These are phyloP conservation scores for Rhincodon typus DNA, from an alignment of 2,797 vertebrate genomes.

Conservation along the genomic window DNA sequence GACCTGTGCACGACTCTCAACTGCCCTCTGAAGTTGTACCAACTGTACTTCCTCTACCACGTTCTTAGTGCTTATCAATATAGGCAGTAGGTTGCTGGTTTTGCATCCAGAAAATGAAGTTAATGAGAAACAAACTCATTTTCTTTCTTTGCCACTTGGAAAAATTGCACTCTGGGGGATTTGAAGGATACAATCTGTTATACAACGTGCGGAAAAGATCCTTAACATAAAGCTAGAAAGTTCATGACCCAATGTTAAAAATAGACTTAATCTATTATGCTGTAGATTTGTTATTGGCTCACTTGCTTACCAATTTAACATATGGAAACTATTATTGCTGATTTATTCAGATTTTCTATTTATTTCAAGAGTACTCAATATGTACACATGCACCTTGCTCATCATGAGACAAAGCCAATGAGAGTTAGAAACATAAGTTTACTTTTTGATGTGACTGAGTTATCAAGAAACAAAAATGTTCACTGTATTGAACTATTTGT, in stretches of 20 bases:
- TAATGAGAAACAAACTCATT: background rate
- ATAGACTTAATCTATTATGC: background rate
- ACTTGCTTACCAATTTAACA: slow-evolving; percentile 4
- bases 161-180: background rate
- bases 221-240: slow-evolving; percentile 32
- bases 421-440: background rate
- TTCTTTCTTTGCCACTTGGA: background rate
- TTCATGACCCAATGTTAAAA: slow-evolving; percentile 33
- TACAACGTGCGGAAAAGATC: background rate
- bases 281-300: background rate
- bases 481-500: background rate
- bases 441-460: slow-evolving; percentile 25
- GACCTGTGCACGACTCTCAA: background rate
- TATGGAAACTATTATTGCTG: slow-evolving; percentile 24
- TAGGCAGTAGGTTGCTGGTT: background rate
- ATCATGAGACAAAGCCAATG: background rate
- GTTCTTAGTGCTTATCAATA: background rate
- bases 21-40: background rate
- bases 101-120: background rate
- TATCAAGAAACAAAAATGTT: slow-evolving; percentile 12
- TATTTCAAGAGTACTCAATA: slow-evolving; percentile 3
- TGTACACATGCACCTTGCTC: background rate
- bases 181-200: background rate
- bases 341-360: slow-evolving; percentile 37
- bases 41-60: background rate